Percentiles rank a stretch among this genome's conserved stretches.
Conservation (phyloP, 2,888 invertebrate genomes). For the Thera britannica region DNA sequence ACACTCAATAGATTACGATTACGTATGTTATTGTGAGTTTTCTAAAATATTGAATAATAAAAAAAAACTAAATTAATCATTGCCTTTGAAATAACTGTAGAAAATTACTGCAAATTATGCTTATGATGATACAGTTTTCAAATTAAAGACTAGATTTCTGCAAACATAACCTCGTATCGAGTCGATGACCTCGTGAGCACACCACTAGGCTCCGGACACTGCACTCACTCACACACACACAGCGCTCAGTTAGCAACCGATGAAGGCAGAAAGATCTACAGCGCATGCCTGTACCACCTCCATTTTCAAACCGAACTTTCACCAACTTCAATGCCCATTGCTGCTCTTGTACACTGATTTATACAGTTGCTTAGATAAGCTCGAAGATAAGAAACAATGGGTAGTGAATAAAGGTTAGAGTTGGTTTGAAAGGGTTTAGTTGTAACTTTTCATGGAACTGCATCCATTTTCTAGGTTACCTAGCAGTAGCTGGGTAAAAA, state of each 20-base stretch:
- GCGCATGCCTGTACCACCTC: conserved; percentile 45
- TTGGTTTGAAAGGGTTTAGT: conserved; percentile 23
- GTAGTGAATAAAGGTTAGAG: background rate
- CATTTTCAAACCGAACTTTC: conserved; percentile 45
- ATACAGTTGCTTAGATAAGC: no score
- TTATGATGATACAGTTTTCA: no score
- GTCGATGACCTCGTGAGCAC: conserved; percentile 46
- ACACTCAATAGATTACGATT: background rate
- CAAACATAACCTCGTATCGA: conserved; percentile 26
- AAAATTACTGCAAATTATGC: no score
- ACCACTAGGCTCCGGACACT: conserved; percentile 66
- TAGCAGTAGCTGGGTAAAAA: conserved; percentile 72
- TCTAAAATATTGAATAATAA: no score
- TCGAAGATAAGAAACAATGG: conserved; percentile 44
- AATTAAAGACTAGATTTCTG: background rate
- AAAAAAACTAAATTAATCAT: no score
- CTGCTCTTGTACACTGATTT: conserved; percentile 22
- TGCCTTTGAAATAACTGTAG: no score
- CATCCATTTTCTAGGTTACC: conserved; percentile 74
- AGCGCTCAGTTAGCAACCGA: conserved; percentile 72
- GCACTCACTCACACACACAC: conserved; percentile 72
- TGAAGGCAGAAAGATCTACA: conserved; percentile 79
- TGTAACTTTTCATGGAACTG: conserved; percentile 68
- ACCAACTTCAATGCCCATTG: conserved; percentile 45
- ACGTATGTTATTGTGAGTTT: no score